Evolutionary conservation across 2,888 invertebrate genomes (phyloP).

Genomic region (Oligia latruncula): DNA sequence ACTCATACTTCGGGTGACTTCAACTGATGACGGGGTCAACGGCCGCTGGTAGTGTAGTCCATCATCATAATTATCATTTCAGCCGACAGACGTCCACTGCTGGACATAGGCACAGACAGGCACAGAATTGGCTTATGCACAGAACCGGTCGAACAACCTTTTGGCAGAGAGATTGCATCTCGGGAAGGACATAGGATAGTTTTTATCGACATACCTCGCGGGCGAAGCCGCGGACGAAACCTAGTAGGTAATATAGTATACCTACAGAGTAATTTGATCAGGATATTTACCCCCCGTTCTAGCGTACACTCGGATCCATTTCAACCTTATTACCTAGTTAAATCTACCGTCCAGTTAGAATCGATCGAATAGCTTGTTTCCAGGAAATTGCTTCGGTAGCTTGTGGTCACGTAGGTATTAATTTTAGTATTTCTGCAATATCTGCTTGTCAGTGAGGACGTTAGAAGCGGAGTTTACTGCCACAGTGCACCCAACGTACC

Average conservation of each 20-base stretch:
- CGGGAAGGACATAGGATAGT: too few species aligned
- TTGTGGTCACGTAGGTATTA: constrained; percentile 3
- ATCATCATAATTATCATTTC: too few species aligned
- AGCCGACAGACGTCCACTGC: too few species aligned
- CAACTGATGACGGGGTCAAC: too few species aligned
- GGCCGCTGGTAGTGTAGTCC: too few species aligned
- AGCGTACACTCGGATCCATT: neutral
- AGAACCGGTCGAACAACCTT: too few species aligned
- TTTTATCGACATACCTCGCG: too few species aligned
- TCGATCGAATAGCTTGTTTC: neutral
- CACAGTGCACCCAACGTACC: neutral
- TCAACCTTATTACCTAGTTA: neutral
- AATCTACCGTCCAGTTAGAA: neutral
- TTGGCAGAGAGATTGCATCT: too few species aligned
- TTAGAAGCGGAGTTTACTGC: neutral
- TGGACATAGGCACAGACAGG: too few species aligned
- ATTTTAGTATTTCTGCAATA: neutral
- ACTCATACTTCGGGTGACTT: too few species aligned
- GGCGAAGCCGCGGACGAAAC: too few species aligned
- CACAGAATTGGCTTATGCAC: too few species aligned
- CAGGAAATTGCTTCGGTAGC: constrained; percentile 15
- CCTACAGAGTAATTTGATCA: neutral
- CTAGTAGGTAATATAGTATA: neutral
- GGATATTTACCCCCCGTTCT: neutral
- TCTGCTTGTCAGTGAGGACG: neutral